These are phyloP conservation scores for Dasyprocta punctata DNA, from an alignment of 2,113 vertebrate species.

Conservation along the genomic window DNA sequence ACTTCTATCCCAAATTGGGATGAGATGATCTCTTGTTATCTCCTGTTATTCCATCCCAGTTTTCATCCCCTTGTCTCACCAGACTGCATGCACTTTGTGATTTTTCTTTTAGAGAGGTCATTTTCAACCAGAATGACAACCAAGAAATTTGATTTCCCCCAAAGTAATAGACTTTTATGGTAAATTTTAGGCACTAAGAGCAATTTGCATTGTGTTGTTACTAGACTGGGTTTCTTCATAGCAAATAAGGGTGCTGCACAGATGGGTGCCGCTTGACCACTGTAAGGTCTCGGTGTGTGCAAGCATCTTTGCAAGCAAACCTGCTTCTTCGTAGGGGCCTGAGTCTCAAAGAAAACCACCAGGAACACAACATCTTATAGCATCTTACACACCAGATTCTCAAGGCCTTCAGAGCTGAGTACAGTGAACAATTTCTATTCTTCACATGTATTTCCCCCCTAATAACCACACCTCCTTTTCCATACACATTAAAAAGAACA, in stretches of 20 bases:
- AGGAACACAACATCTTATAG: not conserved
- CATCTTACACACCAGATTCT: not conserved
- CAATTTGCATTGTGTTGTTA: not conserved
- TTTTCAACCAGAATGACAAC: not conserved
- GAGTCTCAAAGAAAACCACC: not conserved
- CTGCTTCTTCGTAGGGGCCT: not conserved
- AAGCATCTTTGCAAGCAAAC: not conserved
- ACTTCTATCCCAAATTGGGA: not conserved
- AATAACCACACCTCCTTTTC: slow-evolving; percentile 22
- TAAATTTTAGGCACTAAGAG: not conserved
- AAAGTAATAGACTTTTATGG: not conserved
- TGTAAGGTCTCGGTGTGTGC: not conserved
- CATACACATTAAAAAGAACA: not conserved
- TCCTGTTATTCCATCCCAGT: not conserved
- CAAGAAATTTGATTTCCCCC: not conserved
- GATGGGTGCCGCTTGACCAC: not conserved
- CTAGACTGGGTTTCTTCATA: not conserved
- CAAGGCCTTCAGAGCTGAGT: not conserved
- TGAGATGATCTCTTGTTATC: not conserved
- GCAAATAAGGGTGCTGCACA: not conserved
- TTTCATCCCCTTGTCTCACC: not conserved
- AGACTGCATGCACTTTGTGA: not conserved
- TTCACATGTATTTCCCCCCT: not conserved
- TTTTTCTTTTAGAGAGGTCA: not conserved
- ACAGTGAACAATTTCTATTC: not conserved